Evolutionary conservation across 2,113 vertebrate genomes (phyloP).

Genomic region (Passer montanus): DNA sequence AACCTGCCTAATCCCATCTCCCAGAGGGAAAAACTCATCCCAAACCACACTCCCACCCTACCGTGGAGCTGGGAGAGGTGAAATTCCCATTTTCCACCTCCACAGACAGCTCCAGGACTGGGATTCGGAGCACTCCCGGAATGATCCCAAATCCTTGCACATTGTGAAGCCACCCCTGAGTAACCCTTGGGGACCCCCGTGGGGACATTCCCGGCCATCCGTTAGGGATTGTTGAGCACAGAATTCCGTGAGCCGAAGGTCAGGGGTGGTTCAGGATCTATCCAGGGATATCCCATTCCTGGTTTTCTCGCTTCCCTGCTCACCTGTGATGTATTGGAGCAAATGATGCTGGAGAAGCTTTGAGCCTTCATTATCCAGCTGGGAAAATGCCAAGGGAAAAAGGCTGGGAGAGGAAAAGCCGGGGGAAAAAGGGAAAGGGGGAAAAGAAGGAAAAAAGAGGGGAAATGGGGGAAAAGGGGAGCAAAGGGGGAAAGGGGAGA

Average conservation of each 20-base stretch:
- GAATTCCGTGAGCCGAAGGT: neutral
- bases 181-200: neutral
- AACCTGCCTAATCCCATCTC: constrained; percentile 33
- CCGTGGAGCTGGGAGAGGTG: neutral
- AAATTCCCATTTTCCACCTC: neutral
- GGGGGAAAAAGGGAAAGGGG: neutral
- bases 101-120: neutral
- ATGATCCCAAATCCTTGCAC: neutral
- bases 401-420: fast-evolving
- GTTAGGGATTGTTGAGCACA: neutral
- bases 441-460: neutral
- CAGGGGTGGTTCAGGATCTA: neutral
- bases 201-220: neutral
- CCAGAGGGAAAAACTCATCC: neutral
- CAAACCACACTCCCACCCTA: neutral
- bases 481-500: neutral
- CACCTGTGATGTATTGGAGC: neutral
- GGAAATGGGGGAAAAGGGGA: neutral
- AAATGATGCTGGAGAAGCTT: fast-evolving
- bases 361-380: fast-evolving
- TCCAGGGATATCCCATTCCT: neutral
- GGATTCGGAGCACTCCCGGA: neutral
- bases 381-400: neutral
- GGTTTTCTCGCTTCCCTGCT: neutral
- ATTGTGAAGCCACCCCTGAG: constrained; percentile 45